Percentiles rank a stretch among this genome's conserved stretches.
phyloP scores from a whole-genome alignment of 2,113 vertebrate species.

The Phoenicopterus ruber region DNA sequence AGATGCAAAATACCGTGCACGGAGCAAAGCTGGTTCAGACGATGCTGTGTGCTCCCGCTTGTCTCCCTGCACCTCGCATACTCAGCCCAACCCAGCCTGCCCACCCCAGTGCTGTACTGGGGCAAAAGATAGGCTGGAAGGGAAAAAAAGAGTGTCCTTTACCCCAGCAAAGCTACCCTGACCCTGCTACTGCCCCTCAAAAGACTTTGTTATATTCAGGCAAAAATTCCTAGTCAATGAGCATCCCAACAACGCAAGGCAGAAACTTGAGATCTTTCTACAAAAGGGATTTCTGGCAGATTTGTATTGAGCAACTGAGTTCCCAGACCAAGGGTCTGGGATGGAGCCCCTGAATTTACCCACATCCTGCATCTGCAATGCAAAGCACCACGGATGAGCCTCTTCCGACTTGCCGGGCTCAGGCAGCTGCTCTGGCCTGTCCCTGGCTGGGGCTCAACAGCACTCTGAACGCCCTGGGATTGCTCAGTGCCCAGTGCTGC shows the following conservation, averaged over 20 bases:
- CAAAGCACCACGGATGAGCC: not conserved
- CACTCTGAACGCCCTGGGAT: not conserved
- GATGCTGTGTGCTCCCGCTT: rapidly evolving
- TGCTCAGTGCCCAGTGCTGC: not conserved
- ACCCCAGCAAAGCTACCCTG: not conserved
- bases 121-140: not conserved
- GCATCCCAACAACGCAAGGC: not conserved
- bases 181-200: not conserved
- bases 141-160: not conserved
- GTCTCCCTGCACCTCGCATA: not conserved
- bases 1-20: not conserved
- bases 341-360: not conserved
- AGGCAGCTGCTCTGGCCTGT: not conserved
- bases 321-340: not conserved
- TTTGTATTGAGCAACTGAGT: not conserved
- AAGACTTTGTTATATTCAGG: not conserved
- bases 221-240: not conserved
- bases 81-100: not conserved
- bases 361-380: not conserved
- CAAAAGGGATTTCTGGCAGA: not conserved
- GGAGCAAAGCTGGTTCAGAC: not conserved
- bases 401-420: rapidly evolving
- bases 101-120: not conserved
- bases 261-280: not conserved
- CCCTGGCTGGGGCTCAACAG: not conserved